Base-by-base conservation (phyloP, 2,888 invertebrate genomes). In the Acanthosoma haemorrhoidale region DNA sequence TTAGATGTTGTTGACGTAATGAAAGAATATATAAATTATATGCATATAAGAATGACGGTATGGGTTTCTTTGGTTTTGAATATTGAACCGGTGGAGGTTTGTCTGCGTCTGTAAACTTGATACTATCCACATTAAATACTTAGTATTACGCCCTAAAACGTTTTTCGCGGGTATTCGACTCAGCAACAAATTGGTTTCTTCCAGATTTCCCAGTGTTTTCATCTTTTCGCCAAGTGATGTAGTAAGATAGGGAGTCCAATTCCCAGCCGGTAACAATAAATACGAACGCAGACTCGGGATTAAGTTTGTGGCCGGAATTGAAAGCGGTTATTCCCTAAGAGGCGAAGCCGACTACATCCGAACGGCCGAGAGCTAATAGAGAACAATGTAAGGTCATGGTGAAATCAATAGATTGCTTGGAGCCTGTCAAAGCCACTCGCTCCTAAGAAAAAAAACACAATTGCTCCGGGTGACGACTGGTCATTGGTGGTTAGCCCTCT, bases 301-400 rank as follows among this genome's bases (percentile, higher is more conserved):
- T n/a, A n/a, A 32, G 32, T 32, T 32, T 43, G 51, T 25, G 6
- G 0, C 16, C 51, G 5, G 21, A 4, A 11, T 43, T 21, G 9
- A 25, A 43, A 43, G 3, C 4, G 25, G 21, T 43, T 21, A 18
- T 25, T 51, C 11, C 21, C 9, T n/a, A 13, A 2, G 0, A n/a
- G 25, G 51, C 51, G 25, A 51, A 51, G 51, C 51, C 51, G n/a
- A n/a, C n/a, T 51, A 51, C 25, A 51, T 51, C 51, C 51, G 13
- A n/a, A n/a, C n/a, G n/a, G n/a, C n/a, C n/a, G n/a, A n/a, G n/a
- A 25, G 51, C 51, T 51, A 51, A 51, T 51, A 51, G 51, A 51
- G 51, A 25, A 51, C 51, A 51, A 51, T 51, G 21, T 51, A 51
- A 51, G 51, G 51, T 51, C 51, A 51, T 21, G 51, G 51, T 51